Evolutionary conservation across 2,113 vertebrate genomes (phyloP).

Genomic region (Cariama cristata): DNA sequence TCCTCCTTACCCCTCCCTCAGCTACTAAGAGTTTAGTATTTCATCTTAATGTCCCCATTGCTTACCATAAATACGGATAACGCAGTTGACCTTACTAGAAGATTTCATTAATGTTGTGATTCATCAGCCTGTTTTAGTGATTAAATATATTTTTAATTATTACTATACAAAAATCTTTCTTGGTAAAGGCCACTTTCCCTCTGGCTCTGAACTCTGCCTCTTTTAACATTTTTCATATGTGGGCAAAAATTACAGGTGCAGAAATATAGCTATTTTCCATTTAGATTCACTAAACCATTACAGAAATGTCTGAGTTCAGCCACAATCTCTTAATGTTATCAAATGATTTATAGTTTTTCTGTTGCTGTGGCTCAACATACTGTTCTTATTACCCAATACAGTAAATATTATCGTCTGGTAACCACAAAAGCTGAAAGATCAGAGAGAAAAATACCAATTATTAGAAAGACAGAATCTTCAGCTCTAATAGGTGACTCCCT

Average conservation of each 20-base stretch:
- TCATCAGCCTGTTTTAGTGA: conserved; percentile 8
- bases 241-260: neutral
- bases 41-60: conserved; percentile 40
- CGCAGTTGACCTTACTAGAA: conserved; percentile 13
- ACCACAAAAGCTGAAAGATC: conserved; percentile 1
- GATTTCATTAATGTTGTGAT: conserved; percentile 3
- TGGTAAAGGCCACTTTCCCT: conserved; percentile 14
- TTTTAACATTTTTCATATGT: conserved; percentile 3
- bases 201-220: neutral
- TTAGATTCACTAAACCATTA: neutral
- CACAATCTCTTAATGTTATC: neutral
- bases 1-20: neutral
- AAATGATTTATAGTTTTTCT: conserved; percentile 13
- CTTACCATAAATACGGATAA: conserved; percentile 16
- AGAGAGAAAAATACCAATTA: neutral
- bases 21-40: neutral
- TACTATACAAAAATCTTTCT: conserved; percentile 30
- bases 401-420: neutral
- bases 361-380: neutral
- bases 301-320: conserved; percentile 23
- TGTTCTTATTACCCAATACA: neutral
- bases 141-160: conserved; percentile 44
- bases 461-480: neutral
- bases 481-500: neutral
- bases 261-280: neutral